A percentile compares a stretch with the other conserved stretches of the same genome.
Conservation (phyloP, 2,113 vertebrate species). For the Pelobates fuscus region DNA sequence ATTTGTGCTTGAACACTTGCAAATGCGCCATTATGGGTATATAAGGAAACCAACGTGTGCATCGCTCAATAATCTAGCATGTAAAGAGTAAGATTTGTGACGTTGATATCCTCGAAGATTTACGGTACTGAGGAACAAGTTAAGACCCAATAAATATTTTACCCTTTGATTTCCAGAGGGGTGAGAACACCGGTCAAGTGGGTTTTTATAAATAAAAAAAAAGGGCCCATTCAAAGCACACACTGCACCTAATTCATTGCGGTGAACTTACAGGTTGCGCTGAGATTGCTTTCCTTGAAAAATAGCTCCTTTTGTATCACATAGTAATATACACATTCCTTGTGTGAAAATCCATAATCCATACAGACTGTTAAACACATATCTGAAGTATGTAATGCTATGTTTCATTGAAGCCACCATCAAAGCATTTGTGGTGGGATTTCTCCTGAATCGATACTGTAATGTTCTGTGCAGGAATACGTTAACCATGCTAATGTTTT, state of each 20-base stretch:
- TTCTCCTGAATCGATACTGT: slow-evolving; percentile 58
- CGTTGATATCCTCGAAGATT: too few relatives aligned
- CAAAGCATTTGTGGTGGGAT: slow-evolving; percentile 64
- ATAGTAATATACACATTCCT: slow-evolving; percentile 26
- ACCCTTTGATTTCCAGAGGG: too few relatives aligned
- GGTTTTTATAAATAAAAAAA: background rate
- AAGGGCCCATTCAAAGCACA: background rate
- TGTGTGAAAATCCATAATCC: slow-evolving; percentile 40
- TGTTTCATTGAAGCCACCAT: slow-evolving; percentile 61
- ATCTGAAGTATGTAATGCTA: slow-evolving; percentile 53
- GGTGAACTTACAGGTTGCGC: slow-evolving; percentile 4
- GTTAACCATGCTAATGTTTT: slow-evolving; percentile 57
- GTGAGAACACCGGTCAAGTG: background rate
- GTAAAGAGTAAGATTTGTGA: too few relatives aligned
- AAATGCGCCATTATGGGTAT: too few relatives aligned
- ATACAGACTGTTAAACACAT: slow-evolving; percentile 48
- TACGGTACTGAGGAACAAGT: too few relatives aligned
- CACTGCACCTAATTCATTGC: background rate
- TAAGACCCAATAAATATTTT: too few relatives aligned
- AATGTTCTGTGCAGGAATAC: slow-evolving; percentile 56
- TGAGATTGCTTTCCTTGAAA: background rate
- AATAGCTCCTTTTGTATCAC: slow-evolving; percentile 33
- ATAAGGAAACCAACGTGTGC: too few relatives aligned
- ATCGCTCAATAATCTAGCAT: too few relatives aligned
- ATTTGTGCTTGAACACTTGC: too few relatives aligned